Evolutionary conservation across 2,113 vertebrate species (phyloP).

Genomic region (Thalassarche chlororhynchos): DNA sequence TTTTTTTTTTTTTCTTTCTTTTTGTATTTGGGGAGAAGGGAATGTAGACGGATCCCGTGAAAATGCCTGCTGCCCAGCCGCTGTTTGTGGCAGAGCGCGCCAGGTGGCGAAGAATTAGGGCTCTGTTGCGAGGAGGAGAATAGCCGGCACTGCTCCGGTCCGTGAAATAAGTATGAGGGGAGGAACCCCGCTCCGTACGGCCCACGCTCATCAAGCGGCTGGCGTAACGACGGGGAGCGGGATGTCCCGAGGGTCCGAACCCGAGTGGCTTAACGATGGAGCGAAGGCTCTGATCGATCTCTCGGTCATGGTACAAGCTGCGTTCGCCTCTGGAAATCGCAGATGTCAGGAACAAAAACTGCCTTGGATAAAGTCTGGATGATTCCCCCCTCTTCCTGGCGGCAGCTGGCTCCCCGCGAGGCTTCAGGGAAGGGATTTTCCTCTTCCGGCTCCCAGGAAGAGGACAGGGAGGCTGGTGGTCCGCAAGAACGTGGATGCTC

Average conservation of each 20-base stretch:
- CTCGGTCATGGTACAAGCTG: not conserved
- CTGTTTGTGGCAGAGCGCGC: not conserved
- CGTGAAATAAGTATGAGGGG: not conserved
- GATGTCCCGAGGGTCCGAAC: not conserved
- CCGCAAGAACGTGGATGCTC: not conserved
- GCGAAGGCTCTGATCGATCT: not conserved
- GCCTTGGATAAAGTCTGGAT: not conserved
- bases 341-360: not conserved
- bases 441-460: accelerated
- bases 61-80: not conserved
- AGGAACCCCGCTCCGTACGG: not conserved
- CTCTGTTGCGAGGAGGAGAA: not conserved
- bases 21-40: conserved; percentile 46
- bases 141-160: not conserved
- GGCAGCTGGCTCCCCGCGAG: not conserved
- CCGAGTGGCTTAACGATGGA: not conserved
- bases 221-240: not conserved
- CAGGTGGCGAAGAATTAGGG: not conserved
- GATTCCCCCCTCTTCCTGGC: not conserved
- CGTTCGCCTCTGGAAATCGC: not conserved
- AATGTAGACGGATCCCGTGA: not conserved
- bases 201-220: not conserved
- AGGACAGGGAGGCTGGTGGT: not conserved
- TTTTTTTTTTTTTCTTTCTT: not conserved
- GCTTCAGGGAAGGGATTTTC: not conserved